Conservation (phyloP, 2,113 vertebrate genomes). For the Heptranchias perlo region DNA sequence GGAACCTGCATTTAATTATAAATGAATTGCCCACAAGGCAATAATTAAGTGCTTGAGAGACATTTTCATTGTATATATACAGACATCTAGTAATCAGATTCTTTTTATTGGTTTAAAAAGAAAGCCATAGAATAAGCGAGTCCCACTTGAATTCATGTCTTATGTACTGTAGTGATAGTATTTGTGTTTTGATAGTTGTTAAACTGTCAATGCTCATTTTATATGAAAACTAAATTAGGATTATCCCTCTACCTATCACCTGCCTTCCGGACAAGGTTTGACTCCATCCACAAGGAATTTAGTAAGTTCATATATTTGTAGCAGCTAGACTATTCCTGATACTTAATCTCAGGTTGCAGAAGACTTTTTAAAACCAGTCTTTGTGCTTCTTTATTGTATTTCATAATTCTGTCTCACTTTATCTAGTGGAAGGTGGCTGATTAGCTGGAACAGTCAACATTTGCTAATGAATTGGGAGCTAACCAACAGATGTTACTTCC, state of each 20-base stretch:
- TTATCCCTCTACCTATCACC: neutral
- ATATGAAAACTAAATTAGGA: neutral
- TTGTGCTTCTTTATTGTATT: no score
- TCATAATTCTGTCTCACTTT: no score
- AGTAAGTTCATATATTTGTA: neutral
- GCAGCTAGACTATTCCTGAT: no score
- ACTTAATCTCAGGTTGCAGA: no score
- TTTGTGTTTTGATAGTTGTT: neutral
- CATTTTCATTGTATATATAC: neutral
- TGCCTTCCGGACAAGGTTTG: neutral
- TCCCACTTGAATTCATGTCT: conserved; percentile 5
- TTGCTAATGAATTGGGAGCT: no score
- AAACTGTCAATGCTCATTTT: neutral
- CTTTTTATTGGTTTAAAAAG: neutral
- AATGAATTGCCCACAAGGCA: neutral
- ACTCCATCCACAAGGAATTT: neutral
- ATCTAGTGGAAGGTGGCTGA: no score
- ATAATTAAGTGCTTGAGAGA: neutral
- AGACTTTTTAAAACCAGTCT: no score
- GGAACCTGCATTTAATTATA: neutral
- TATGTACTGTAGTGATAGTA: neutral
- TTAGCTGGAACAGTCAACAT: no score
- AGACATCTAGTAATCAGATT: neutral
- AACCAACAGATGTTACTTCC: no score
- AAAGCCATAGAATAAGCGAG: neutral